Conservation (phyloP, 2,797 vertebrate genomes). For the Eurystomus glaucurus region DNA sequence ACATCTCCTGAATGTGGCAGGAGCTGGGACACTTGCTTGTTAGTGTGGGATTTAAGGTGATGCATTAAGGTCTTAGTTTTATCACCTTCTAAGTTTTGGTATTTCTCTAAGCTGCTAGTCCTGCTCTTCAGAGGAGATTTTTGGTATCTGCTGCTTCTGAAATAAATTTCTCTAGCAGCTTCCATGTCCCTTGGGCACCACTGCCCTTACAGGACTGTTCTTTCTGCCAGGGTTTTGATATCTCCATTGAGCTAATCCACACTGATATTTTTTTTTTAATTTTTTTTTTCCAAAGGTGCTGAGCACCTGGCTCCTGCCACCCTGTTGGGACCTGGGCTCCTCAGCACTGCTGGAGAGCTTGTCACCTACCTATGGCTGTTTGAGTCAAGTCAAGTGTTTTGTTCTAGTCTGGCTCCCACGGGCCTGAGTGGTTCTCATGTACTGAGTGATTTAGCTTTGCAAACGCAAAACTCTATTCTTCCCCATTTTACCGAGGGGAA, state of each 20-base stretch:
- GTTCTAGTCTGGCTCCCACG: not conserved
- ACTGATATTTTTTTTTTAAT: not conserved
- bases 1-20: not conserved
- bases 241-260: not conserved
- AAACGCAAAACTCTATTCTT: not conserved
- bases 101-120: not conserved
- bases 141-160: not conserved
- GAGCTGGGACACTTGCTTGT: not conserved
- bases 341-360: not conserved
- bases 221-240: not conserved
- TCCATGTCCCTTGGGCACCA: not conserved
- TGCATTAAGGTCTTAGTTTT: not conserved
- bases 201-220: not conserved
- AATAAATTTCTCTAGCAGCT: not conserved
- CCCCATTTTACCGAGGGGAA: not conserved
- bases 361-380: not conserved
- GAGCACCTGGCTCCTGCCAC: not conserved
- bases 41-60: not conserved
- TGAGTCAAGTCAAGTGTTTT: not conserved
- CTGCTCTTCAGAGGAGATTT: not conserved
- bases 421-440: accelerated
- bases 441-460: not conserved
- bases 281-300: not conserved
- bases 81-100: not conserved
- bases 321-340: not conserved